Base-by-base conservation (phyloP, 2,888 invertebrate genomes). In the Druceiella hillmani region DNA sequence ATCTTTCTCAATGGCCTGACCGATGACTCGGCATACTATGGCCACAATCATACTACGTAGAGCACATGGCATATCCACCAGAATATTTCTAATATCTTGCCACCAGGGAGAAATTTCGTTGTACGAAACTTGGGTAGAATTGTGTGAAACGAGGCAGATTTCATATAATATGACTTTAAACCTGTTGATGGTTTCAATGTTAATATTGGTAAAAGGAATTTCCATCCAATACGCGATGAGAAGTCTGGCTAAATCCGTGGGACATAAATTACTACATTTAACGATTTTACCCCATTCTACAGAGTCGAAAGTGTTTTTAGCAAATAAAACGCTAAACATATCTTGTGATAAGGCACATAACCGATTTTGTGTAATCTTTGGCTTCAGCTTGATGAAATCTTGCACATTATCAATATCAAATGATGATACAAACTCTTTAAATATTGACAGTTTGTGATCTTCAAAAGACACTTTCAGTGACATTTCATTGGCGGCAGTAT, bases 51-150 rank as follows among this genome's bases (percentile, higher is more conserved):
- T 75, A 2, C 89, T 87, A 43, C 83, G 78, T 48, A 87, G 76
- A 5, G 87, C 84, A 55, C 84, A 81, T 0, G 77, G 66, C 50
- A 87, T 84, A 41, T 86, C 81, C 2, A 81, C 73, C 41, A 93
- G 67, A 40, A 81, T 66, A 46, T 79, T 79, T 16, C 91, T 75
- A 28, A 91, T 77, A 37, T 75, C 71, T 52, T 80, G 79, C 93
- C 93, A 94, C 86, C 90, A 92, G 1, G 75, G 66, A 1, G 87
- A 89, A 13, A 79, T 71, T 44, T 79, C 76, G 54, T 83, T 84
- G 48, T 83, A 82, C 36, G 78, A 79, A 13, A 77, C 77, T 15
- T 70, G 61, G 3, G 77, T 70, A 25, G 78, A 74, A 38, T 79
- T 75, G 9, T 79, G 75, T 29, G 76, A 73, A 33, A 79, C 66